Percentiles rank a stretch among this genome's conserved stretches.
Conservation (phyloP, 1,140 invertebrate genomes). For the Globodera rostochiensis region DNA sequence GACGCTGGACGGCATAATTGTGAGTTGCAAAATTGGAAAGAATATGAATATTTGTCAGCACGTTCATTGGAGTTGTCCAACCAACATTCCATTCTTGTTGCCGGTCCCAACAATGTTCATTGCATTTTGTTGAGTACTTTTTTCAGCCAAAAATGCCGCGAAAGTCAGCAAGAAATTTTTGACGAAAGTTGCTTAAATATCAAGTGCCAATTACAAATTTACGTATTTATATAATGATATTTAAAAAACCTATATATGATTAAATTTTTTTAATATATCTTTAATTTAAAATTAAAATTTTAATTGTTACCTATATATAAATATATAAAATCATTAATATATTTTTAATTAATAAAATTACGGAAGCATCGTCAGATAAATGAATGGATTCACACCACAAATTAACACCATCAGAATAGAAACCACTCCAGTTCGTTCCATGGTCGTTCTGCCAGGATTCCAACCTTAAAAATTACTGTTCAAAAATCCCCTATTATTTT, state of each 20-base stretch:
- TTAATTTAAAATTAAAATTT: background rate
- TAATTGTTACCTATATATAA: no score
- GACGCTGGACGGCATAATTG: no score
- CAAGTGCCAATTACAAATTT: no score
- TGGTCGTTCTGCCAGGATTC: background rate
- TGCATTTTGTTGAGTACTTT: background rate
- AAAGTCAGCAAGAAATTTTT: conserved; percentile 1
- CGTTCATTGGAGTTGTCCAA: no score
- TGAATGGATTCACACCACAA: conserved; percentile 13
- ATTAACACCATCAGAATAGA: conserved; percentile 4
- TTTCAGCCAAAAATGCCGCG: background rate
- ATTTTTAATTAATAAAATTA: background rate
- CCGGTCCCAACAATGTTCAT: background rate
- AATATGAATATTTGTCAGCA: no score
- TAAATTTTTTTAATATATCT: background rate
- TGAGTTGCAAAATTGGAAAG: no score
- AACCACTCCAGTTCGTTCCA: background rate
- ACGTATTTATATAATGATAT: no score
- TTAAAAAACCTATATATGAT: no score
- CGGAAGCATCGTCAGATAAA: conserved; percentile 5
- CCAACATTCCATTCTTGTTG: no score
- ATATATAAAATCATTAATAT: no score
- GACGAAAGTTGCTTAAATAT: background rate
- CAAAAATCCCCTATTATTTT: background rate
- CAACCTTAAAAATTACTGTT: background rate